phyloP scores from a whole-genome alignment of 2,888 invertebrate genomes.

The Aspidiotus destructor region DNA sequence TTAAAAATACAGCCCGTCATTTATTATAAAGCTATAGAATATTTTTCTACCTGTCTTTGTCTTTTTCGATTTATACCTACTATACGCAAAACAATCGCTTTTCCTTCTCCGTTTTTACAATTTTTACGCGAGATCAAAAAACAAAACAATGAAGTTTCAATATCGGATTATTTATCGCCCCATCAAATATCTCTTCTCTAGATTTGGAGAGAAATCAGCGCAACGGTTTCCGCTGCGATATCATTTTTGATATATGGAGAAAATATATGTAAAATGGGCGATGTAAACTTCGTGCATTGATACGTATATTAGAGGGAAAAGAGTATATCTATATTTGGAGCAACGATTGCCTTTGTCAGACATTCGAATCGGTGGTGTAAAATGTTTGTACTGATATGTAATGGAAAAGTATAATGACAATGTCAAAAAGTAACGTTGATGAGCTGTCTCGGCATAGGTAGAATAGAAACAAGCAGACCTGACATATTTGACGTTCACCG shows the following conservation, averaged over 20 bases:
- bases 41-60: not conserved
- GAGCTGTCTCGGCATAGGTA: too few species aligned
- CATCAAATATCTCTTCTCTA: not conserved
- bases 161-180: not conserved
- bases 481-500: too few species aligned
- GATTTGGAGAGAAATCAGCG: not conserved
- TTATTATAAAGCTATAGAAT: not conserved
- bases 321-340: too few species aligned
- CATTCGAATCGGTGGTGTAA: too few species aligned
- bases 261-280: not conserved
- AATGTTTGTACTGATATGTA: too few species aligned
- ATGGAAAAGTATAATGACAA: too few species aligned
- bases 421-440: too few species aligned
- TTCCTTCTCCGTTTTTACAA: not conserved
- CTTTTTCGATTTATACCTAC: not conserved
- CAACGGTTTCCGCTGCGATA: not conserved
- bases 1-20: not conserved
- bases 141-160: not conserved
- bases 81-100: too few species aligned
- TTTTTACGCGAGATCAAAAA: not conserved
- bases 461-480: too few species aligned
- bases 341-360: too few species aligned
- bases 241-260: not conserved
- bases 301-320: too few species aligned
- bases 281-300: too few species aligned